Conservation (phyloP, 1,140 invertebrate species). For the Tetramorium simillimum region DNA sequence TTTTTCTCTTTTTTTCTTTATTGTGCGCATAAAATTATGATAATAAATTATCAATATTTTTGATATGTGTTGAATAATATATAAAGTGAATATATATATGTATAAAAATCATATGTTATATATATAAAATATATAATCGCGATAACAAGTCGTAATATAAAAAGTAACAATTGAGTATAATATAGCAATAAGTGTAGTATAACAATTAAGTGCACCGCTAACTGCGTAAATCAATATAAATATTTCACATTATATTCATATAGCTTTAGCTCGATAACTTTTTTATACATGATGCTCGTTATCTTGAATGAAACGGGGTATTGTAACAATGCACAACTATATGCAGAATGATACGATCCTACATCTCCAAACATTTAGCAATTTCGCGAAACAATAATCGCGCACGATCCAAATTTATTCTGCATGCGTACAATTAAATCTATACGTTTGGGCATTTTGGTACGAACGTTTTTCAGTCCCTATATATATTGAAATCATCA, state of each 20-base stretch:
- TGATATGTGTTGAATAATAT: too few relatives aligned
- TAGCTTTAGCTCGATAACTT: slow-evolving; percentile 4
- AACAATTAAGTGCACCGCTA: slow-evolving; percentile 3
- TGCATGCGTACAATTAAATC: slow-evolving; percentile 31
- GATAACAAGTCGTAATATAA: not conserved
- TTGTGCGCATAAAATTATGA: too few relatives aligned
- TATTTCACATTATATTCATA: slow-evolving; percentile 2
- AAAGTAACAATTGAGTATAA: not conserved
- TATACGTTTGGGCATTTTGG: slow-evolving; percentile 30
- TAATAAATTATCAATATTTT: too few relatives aligned
- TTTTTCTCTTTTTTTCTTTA: too few relatives aligned
- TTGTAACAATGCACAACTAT: not conserved
- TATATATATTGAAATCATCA: slow-evolving; percentile 19
- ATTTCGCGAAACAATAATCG: slow-evolving; percentile 36
- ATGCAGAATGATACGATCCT: not conserved
- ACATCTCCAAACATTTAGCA: slow-evolving; percentile 29
- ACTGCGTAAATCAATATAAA: slow-evolving; percentile 20
- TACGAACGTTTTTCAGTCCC: slow-evolving; percentile 26
- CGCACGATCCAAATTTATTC: slow-evolving; percentile 45
- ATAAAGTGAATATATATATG: too few relatives aligned
- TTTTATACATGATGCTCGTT: slow-evolving; percentile 2
- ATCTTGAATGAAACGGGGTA: slow-evolving; percentile 20
- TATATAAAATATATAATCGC: too few relatives aligned
- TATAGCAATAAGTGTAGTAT: too few relatives aligned
- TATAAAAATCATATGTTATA: too few relatives aligned